phyloP scores from a whole-genome alignment of 1,140 invertebrate genomes.

The Augochlora pura region DNA sequence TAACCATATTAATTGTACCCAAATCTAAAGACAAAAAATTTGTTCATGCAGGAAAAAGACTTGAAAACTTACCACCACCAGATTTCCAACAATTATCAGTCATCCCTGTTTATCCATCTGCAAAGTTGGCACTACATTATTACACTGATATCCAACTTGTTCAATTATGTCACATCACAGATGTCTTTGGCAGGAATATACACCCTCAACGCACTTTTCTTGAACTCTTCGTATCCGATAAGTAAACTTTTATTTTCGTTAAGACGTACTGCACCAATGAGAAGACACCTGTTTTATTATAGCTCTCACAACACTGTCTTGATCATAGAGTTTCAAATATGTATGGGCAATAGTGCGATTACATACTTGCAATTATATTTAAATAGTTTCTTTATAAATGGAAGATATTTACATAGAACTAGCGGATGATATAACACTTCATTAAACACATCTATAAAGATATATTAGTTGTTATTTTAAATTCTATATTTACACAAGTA shows the following conservation, averaged over 20 bases:
- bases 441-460: not conserved
- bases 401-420: not conserved
- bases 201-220: conserved; percentile 61
- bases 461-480: not conserved
- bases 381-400: not conserved
- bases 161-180: conserved; percentile 71
- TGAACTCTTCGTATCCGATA: conserved; percentile 32
- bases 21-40: not conserved
- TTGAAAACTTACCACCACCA: conserved; percentile 82
- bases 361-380: not conserved
- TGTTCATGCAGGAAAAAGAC: not conserved
- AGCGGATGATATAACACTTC: not conserved
- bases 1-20: not conserved
- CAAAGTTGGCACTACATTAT: conserved; percentile 77
- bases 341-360: not conserved
- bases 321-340: conserved; percentile 22
- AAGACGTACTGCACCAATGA: conserved; percentile 48
- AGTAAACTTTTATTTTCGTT: conserved; percentile 37
- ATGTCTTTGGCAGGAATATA: conserved; percentile 57
- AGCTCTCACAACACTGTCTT: conserved; percentile 54
- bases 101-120: conserved; percentile 82
- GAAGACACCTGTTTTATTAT: conserved; percentile 50
- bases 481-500: not conserved
- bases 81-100: conserved; percentile 84
- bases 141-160: conserved; percentile 70